These are phyloP conservation scores for Drosophila bipectinata DNA, from an alignment of 1,140 invertebrate species.

Conservation along the genomic window DNA sequence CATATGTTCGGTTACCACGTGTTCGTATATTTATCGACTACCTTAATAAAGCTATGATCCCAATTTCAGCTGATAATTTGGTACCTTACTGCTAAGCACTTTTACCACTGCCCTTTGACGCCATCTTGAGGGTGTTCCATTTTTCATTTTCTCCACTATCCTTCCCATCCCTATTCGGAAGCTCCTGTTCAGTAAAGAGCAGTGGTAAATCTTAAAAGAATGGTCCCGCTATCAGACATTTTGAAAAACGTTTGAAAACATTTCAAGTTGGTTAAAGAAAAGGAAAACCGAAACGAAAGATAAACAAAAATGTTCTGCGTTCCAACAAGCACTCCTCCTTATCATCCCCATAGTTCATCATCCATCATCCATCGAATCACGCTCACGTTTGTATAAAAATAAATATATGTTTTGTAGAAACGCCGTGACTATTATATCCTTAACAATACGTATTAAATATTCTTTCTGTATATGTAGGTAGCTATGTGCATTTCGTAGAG, in stretches of 20 bases:
- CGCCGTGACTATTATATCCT: slow-evolving; percentile 60
- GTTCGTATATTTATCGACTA: slow-evolving; percentile 77
- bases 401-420: slow-evolving; percentile 66
- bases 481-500: slow-evolving; percentile 65
- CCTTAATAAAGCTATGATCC: slow-evolving; percentile 85
- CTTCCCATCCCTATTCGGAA: not conserved
- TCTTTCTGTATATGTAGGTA: slow-evolving; percentile 54
- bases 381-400: slow-evolving; percentile 82
- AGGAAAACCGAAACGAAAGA: slow-evolving; percentile 61
- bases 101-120: slow-evolving; percentile 83
- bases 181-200: slow-evolving; percentile 50
- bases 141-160: not conserved
- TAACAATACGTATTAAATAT: slow-evolving; percentile 44
- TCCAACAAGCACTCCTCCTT: slow-evolving; percentile 46
- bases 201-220: slow-evolving; percentile 84
- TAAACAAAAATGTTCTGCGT: slow-evolving; percentile 59
- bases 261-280: slow-evolving; percentile 74
- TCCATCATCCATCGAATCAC: slow-evolving; percentile 25
- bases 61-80: slow-evolving; percentile 84
- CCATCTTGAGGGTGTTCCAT: not conserved
- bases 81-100: slow-evolving; percentile 84
- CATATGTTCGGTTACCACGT: slow-evolving; percentile 26
- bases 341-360: slow-evolving; percentile 17
- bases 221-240: slow-evolving; percentile 84
- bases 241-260: slow-evolving; percentile 83